A percentile compares a stretch with the other conserved stretches of the same genome.
phyloP scores from a whole-genome alignment of 2,113 vertebrate genomes.

The Strix aluco region DNA sequence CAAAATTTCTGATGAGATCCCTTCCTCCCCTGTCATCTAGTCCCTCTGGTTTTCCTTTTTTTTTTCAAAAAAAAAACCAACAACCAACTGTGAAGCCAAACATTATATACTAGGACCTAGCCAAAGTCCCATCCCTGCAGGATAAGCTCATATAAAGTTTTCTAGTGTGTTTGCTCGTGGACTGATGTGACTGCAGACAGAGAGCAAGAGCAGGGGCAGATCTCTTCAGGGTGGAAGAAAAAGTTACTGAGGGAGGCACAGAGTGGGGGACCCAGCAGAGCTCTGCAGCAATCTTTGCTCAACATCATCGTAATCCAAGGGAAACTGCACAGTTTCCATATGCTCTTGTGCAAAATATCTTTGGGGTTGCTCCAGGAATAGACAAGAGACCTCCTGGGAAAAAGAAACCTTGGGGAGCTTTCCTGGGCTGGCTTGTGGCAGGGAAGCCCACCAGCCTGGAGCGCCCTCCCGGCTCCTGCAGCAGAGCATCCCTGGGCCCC shows the following conservation, averaged over 20 bases:
- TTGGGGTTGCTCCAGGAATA: not conserved
- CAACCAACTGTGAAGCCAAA: not conserved
- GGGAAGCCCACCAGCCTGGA: not conserved
- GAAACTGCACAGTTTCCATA: accelerated
- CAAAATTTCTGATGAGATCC: not conserved
- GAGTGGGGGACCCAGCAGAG: not conserved
- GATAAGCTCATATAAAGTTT: not conserved
- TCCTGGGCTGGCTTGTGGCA: not conserved
- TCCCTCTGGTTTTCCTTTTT: not conserved
- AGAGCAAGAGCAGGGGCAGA: not conserved
- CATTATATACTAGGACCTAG: not conserved
- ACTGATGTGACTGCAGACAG: not conserved
- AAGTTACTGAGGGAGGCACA: not conserved
- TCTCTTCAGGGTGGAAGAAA: not conserved
- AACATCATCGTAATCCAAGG: not conserved
- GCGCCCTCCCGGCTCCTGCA: not conserved
- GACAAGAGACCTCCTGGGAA: not conserved
- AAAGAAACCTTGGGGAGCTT: not conserved
- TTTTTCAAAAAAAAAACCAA: not conserved
- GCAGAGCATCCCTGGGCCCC: not conserved
- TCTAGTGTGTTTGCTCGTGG: not conserved
- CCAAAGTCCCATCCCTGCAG: not conserved
- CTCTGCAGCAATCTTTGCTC: not conserved
- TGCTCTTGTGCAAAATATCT: not conserved
- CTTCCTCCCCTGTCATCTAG: not conserved